Evolutionary conservation across 2,888 invertebrate species (phyloP), one percentile per base, ranked within the genome.

Genomic region (Cosmia pyralina): DNA sequence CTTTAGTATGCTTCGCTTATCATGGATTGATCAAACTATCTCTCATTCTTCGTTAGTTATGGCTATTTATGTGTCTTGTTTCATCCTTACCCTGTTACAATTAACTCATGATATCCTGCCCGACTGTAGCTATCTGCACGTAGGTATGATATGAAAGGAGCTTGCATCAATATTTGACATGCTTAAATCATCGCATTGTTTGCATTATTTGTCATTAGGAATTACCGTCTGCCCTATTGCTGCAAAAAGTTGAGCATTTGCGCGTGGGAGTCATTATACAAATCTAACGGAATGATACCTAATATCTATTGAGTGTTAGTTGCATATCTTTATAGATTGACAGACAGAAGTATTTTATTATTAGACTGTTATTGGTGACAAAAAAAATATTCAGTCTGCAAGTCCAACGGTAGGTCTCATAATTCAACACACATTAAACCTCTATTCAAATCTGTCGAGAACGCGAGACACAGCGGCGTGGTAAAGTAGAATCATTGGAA

Each of bases 231-330:
- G 73, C 59, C 58, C 11, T 72, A n/a, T 63, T 63, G 60, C 53
- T 19, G 62, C 87, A 79, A 85, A 85, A 82, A 85, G 34, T 67
- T 68, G 38, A 69, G 46, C 68, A 72, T 55, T 50, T 66, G 69
- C 60, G 69, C 38, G 87, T 80, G 71, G 85, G 85, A 79, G 69
- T 82, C 48, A 22, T 77, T 74, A 79, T 77, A 69, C 53, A 67
- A 85, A 85, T 75, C 44, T 71, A 65, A 65, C 60, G 50, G 73
- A 83, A 50, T 69, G 41, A 69, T 72, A 75, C 69, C 63, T 77
- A 28, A 28, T 38, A 72, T 66, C 19, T 67, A 55, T 69, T 52
- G 50, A 70, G 46, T 60, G 50, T 53, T 58, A 48, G n/a, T 55
- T 82, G 72, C 59, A 68, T 69, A 81, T 60, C 70, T 65, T 65